These are phyloP conservation scores for Chrysolina oricalcia DNA, from an alignment of 2,888 invertebrate species.

Conservation along the genomic window DNA sequence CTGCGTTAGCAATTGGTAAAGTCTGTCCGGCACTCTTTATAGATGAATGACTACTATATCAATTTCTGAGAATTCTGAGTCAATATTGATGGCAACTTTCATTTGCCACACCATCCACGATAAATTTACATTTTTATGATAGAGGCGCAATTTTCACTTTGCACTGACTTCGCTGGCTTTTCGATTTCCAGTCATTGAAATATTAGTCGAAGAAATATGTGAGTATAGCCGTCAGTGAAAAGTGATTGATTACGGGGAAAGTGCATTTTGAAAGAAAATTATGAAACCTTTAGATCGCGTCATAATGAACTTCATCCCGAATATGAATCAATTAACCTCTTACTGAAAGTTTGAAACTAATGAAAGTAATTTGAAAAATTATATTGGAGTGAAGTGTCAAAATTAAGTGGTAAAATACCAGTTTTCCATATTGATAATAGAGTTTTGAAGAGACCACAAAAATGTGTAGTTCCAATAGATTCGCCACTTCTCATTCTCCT, in stretches of 20 bases:
- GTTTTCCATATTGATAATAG: too few relatives aligned
- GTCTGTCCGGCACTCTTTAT: too few relatives aligned
- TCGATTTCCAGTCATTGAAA: slow-evolving; percentile 1
- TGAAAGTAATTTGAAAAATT: not conserved
- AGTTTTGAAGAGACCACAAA: too few relatives aligned
- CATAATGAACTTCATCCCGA: not conserved
- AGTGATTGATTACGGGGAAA: slow-evolving; percentile 14
- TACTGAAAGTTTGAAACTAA: slow-evolving; percentile 3
- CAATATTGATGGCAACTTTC: too few relatives aligned
- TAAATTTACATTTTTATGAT: too few relatives aligned
- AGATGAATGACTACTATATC: too few relatives aligned
- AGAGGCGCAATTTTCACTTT: not conserved
- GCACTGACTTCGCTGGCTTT: not conserved
- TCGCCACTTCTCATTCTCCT: too few relatives aligned
- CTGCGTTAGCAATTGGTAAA: too few relatives aligned
- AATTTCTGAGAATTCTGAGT: too few relatives aligned
- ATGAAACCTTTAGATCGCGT: not conserved
- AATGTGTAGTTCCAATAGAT: too few relatives aligned
- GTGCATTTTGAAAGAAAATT: slow-evolving; percentile 22
- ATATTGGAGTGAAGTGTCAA: not conserved
- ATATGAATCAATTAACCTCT: not conserved
- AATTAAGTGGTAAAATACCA: too few relatives aligned
- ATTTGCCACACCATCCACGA: too few relatives aligned
- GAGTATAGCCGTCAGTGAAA: slow-evolving; percentile 10
- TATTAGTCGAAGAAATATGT: slow-evolving; percentile 2